These are phyloP conservation scores for Stenchaetothrips biformis DNA, from an alignment of 2,888 invertebrate genomes.

Conservation along the genomic window DNA sequence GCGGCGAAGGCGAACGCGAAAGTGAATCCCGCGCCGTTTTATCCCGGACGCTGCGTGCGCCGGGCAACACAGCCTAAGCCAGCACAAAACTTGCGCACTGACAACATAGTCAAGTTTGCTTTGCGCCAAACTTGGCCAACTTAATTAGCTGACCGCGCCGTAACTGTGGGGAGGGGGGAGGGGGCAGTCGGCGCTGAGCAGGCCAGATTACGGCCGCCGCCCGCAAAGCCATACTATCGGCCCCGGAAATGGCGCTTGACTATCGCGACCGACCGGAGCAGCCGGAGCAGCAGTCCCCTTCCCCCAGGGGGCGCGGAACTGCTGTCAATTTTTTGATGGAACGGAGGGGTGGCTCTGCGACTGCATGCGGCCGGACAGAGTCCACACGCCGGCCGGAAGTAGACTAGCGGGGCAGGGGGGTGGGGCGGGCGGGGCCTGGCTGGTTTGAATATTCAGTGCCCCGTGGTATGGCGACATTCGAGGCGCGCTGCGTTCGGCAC, in stretches of 20 bases:
- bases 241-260: too few relatives aligned
- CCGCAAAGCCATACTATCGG: too few relatives aligned
- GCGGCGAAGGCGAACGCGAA: too few relatives aligned
- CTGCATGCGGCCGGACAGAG: neutral
- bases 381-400: neutral
- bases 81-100: conserved; percentile 11
- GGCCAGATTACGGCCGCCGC: too few relatives aligned
- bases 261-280: too few relatives aligned
- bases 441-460: conserved; percentile 18
- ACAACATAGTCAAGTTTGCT: conserved; percentile 15
- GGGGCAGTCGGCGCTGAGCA: too few relatives aligned
- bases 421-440: neutral
- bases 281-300: neutral
- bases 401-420: neutral
- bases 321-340: neutral
- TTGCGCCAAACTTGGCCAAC: neutral
- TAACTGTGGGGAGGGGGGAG: neutral
- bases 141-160: conserved; percentile 16
- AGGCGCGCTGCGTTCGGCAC: neutral
- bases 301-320: neutral
- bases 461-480: neutral
- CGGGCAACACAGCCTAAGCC: neutral
- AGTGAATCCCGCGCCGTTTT: neutral
- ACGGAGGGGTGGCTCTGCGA: neutral
- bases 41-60: neutral